Evolutionary conservation across 2,888 invertebrate species (phyloP), one percentile per base, ranked within the genome.

Genomic region (Pristionchus maxplancki): DNA sequence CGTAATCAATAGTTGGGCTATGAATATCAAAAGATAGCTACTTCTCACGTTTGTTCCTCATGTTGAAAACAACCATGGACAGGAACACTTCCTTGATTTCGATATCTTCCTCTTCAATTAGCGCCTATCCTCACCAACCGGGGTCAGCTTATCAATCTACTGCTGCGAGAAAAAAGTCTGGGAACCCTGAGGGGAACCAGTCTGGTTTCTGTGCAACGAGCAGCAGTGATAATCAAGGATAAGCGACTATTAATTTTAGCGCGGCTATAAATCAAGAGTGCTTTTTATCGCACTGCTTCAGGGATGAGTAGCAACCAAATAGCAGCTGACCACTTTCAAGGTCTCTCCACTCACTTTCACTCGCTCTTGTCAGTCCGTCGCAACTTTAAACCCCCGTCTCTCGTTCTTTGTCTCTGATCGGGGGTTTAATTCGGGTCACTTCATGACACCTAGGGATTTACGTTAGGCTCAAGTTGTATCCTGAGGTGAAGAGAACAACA

Each of bases 241-340:
- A 50, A 28, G 67, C 34, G 8, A 17, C 15, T 34, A 28, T 50
- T 20, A 50, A 50, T 50, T 50, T 50, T 50, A 1, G n/a, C n/a
- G n/a, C 50, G 34, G 34, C 67, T 67, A 67, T 67, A 67, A 67
- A 67, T 67, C 67, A 67, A 67, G 67, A 31, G 67, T 67, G 13
- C 28, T 31, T 67, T 48, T 67, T 31, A 67, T 67, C 67, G 34
- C 67, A 5, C 50, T 50, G 50, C 34, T 67, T 28, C n/a, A 34
- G 34, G 31, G 34, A 67, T 67, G 34, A 67, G 67, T 11, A 67
- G 67, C 67, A 67, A 34, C 67, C 34, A 28, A 67, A 28, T 28
- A 67, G 67, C 67, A 67, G 67, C 67, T 67, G 67, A 15, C 67
- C 67, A 28, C 67, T 67, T 34, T 67, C 67, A 67, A 67, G 67